Base-by-base conservation (phyloP, 2,888 invertebrate genomes). In the Sinelater perroti region DNA sequence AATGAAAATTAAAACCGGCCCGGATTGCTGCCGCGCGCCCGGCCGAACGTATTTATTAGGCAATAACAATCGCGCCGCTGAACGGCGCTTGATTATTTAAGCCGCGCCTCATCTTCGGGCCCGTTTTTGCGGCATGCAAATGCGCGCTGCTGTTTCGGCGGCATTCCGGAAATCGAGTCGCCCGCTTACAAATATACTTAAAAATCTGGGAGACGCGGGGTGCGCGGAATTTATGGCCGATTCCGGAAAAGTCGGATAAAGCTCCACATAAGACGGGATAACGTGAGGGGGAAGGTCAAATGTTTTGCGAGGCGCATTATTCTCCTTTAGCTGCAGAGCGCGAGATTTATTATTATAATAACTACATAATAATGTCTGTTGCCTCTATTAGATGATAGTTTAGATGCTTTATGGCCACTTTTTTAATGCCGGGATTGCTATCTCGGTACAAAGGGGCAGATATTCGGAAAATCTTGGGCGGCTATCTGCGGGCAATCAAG, bases 1-100 rank as follows among this genome's bases (percentile, higher is more conserved):
- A 73, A 75, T 74, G 73, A 75, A 75, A 76, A 76, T 76, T 75
- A 75, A 75, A 75, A 75, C 74, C 71, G 69, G 62, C 66, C 69
- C 66, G 69, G 72, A 73, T 71, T 73, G 67, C 69, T 55, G 65
- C 72, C 62, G 72, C 74, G 74, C 74, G 74, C 74, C 64, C 58
- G 33, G 28, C 63, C 59, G 59, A 52, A 60, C 57, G 56, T 59
- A 63, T 61, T 63, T 58, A 62, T 60, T 54, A 62, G 49, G 14
- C 49, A 47, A 53, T 40, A 52, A 51, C 50, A 31, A 45, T 24
- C 3, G 20, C n/a, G n/a, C n/a, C n/a, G n/a, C n/a, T n/a, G n/a
- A n/a, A 31, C 13, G 8, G 42, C n/a, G n/a, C n/a, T n/a, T n/a
- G n/a, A n/a, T n/a, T n/a, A n/a, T n/a, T n/a, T n/a, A n/a, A n/a